Conservation (phyloP, 2,888 invertebrate genomes). For the Leptopilina myrica region DNA sequence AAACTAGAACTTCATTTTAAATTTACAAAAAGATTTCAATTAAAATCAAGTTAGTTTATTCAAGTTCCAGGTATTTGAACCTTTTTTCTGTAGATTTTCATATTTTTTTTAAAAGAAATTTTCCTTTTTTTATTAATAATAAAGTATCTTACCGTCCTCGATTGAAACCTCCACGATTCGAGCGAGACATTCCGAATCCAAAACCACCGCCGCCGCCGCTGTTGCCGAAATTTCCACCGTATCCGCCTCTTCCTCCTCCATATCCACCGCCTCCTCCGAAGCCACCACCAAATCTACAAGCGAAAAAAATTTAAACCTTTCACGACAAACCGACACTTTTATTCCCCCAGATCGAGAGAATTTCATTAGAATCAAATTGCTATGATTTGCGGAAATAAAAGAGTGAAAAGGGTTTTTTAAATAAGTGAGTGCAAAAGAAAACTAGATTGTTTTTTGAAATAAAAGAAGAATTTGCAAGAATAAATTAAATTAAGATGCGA, state of each 20-base stretch:
- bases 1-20: no score
- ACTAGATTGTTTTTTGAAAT: no score
- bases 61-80: no score
- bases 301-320: conserved; percentile 18
- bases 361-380: conserved; percentile 3
- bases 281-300: conserved; percentile 68
- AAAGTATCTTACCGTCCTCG: conserved; percentile 73
- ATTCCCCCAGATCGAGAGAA: neutral
- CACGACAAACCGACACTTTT: neutral
- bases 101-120: no score
- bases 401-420: conserved; percentile 3
- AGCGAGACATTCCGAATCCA: conserved; percentile 75
- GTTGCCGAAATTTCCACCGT: conserved; percentile 64
- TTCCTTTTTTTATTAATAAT: no score
- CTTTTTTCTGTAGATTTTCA: no score
- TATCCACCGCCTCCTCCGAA: conserved; percentile 72
- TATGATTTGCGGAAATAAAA: neutral
- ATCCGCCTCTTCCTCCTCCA: conserved; percentile 65
- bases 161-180: conserved; percentile 77
- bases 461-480: neutral
- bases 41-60: no score
- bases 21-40: no score
- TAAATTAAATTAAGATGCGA: neutral
- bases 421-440: conserved; percentile 2
- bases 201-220: conserved; percentile 72